Evolutionary conservation across 2,797 vertebrate species (phyloP).

Genomic region (Liparis tanakae): DNA sequence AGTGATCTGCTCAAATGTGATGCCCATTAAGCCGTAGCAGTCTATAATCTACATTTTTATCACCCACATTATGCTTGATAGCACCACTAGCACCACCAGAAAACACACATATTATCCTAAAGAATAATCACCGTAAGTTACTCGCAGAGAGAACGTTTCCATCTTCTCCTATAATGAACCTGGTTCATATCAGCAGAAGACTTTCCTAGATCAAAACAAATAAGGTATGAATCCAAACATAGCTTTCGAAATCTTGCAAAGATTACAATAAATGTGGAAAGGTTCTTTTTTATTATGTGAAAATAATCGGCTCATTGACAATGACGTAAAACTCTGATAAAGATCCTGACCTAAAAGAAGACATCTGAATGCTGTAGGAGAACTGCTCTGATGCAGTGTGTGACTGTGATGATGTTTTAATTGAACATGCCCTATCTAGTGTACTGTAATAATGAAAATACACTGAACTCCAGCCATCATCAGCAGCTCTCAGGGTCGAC

Average conservation of each 20-base stretch:
- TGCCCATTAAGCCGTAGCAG: background rate
- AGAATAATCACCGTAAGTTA: constrained; percentile 24
- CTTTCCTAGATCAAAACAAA: constrained; percentile 24
- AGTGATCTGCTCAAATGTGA: constrained; percentile 19
- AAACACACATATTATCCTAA: constrained; percentile 26
- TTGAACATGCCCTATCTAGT: constrained; percentile 42
- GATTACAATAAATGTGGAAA: constrained; percentile 5
- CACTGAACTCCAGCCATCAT: constrained; percentile 31
- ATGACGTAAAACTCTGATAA: constrained; percentile 5
- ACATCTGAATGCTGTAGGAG: constrained; percentile 23
- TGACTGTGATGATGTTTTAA: constrained; percentile 43
- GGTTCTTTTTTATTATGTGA: background rate
- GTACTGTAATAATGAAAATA: constrained; percentile 39
- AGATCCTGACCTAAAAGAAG: constrained; percentile 29
- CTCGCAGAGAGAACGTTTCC: constrained; percentile 24
- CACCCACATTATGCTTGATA: constrained; percentile 39
- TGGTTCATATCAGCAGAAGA: constrained; percentile 21
- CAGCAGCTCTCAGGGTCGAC: constrained; percentile 39
- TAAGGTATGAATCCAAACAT: constrained; percentile 4
- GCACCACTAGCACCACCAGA: constrained; percentile 6
- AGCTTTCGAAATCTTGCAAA: constrained; percentile 16
- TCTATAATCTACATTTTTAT: constrained; percentile 22
- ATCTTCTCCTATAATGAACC: constrained; percentile 36
- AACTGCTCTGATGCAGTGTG: constrained; percentile 27
- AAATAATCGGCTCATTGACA: background rate